Evolutionary conservation across 1,140 invertebrate genomes (phyloP), one percentile per base, ranked within the genome.

Genomic region (Philaenus spumarius): DNA sequence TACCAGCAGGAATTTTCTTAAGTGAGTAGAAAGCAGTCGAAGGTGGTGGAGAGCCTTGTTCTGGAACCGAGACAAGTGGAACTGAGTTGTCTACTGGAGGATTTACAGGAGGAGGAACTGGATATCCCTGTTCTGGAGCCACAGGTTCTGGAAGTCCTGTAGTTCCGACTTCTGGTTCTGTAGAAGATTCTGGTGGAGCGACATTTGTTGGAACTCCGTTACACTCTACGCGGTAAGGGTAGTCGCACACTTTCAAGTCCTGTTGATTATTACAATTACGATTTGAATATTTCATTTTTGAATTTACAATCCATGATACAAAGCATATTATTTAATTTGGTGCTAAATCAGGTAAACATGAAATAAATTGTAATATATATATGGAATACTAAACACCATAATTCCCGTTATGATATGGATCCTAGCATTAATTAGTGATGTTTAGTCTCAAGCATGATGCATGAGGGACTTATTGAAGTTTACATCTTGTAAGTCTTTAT

Each of bases 161-260:
- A 3, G 59, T 61, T 20, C 22, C 52, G 4, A 34, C 52, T 39
- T 23, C 52, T 6, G 37, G 9, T 24, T 26, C 37, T 11, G 46
- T 47, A 9, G 47, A 48, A 30, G 52, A 11, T 20, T 50, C 59
- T 1, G 55, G 52, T 11, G 67, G 52, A 2, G 67, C 68, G 2
- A 65, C 67, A 0, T 68, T 70, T 0, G 71, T 73, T 1, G 67
- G 69, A n/a, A 72, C 61, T 2, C 73, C 73, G 57, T 70, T 67
- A 63, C 82, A 84, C 59, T 79, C 73, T 0, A 83, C 81, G 23
- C 75, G 74, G 52, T 75, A 70, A 0, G 71, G 69, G 58, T 80
- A 83, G 60, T 83, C 81, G 59, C 82, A 84, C 2, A 83, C 75
- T 20, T 78, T 76, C 0, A 80, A 63, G 55, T 71, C 65, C 82